These are phyloP conservation scores for Odontothrips loti DNA, from an alignment of 2,888 invertebrate species.

Conservation along the genomic window DNA sequence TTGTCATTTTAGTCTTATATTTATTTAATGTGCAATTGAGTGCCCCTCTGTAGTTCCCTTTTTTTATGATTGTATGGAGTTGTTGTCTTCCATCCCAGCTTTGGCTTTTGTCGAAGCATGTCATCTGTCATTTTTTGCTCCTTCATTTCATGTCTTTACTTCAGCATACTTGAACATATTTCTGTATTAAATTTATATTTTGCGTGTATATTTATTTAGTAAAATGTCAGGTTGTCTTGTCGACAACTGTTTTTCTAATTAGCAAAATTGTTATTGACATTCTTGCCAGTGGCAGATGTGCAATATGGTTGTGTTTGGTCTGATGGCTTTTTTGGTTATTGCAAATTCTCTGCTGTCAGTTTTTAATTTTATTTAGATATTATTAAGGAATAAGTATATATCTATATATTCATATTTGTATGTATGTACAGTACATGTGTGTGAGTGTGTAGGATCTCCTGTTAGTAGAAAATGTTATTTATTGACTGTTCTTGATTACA, in stretches of 20 bases:
- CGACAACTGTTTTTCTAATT: neutral
- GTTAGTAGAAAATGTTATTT: neutral
- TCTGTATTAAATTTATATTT: neutral
- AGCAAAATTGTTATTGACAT: neutral
- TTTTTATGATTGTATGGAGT: neutral
- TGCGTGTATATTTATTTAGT: neutral
- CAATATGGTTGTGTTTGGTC: conserved; percentile 9
- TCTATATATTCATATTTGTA: too few species aligned
- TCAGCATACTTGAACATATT: neutral
- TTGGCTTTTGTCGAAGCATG: neutral
- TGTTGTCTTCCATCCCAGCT: neutral
- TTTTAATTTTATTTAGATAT: neutral
- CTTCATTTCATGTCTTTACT: neutral
- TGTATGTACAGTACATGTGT: too few species aligned
- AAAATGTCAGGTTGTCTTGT: neutral
- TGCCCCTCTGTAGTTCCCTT: neutral
- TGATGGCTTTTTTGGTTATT: neutral
- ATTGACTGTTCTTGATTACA: neutral
- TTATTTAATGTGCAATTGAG: neutral
- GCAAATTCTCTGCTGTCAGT: neutral
- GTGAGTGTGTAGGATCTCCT: too few species aligned
- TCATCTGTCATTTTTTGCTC: neutral
- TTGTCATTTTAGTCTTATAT: conserved; percentile 13
- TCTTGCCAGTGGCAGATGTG: conserved; percentile 9
- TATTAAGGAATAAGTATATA: too few species aligned